These are phyloP conservation scores for Seira sanloemensis DNA, from an alignment of 2,888 invertebrate species.

Conservation along the genomic window DNA sequence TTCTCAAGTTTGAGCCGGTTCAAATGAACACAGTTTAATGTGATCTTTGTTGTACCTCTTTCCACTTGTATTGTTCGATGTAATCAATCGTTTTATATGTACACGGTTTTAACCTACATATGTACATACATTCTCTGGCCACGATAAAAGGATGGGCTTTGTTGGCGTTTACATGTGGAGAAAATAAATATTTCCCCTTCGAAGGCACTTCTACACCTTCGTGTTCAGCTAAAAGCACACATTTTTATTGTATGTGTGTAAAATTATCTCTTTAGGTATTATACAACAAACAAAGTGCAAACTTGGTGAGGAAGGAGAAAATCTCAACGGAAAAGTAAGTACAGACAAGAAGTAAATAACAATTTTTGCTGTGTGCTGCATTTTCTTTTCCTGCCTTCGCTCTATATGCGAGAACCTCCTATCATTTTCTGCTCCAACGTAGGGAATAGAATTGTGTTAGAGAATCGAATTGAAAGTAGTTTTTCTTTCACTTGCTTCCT, in stretches of 20 bases:
- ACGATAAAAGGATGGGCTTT: not conserved
- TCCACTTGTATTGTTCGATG: not conserved
- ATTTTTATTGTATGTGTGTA: not conserved
- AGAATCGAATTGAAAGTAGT: slow-evolving; percentile 22
- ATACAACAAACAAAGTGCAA: not conserved
- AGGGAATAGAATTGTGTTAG: not conserved
- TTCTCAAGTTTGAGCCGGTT: not conserved
- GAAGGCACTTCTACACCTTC: not conserved
- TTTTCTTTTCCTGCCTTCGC: not conserved
- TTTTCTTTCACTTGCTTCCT: not conserved
- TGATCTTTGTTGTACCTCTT: not conserved
- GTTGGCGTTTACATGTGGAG: not conserved
- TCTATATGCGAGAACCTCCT: slow-evolving; percentile 6
- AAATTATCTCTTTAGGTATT: not conserved
- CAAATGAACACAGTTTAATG: not conserved
- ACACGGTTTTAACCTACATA: not conserved
- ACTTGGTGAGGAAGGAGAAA: not conserved
- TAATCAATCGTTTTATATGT: not conserved
- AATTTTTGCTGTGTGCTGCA: slow-evolving; percentile 32
- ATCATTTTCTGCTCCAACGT: slow-evolving; percentile 19
- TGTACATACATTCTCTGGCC: not conserved
- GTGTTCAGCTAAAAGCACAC: not conserved
- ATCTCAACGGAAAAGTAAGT: slow-evolving; percentile 6
- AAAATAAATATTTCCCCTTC: not conserved
- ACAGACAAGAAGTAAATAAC: slow-evolving; percentile 45